Conservation (phyloP, 2,113 vertebrate species). For the Pogona vitticeps region DNA sequence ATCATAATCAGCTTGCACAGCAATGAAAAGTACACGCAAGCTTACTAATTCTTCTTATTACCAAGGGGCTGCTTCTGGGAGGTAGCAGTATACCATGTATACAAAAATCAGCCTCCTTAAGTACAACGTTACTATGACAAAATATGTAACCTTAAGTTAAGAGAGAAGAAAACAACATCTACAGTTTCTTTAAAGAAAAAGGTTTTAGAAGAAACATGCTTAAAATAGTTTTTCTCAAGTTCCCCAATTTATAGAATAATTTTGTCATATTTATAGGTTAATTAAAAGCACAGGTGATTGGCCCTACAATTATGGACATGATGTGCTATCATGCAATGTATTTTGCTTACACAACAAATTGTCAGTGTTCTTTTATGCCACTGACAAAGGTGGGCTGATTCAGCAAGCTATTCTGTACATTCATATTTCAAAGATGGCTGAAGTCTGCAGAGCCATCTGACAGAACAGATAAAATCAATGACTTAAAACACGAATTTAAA, state of each 20-base stretch:
- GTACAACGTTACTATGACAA: not conserved
- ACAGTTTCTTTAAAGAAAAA: not conserved
- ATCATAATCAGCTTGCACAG: not conserved
- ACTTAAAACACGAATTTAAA: not conserved
- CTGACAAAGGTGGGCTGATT: conserved; percentile 30
- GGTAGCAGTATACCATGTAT: not conserved
- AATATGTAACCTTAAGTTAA: not conserved
- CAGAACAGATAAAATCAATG: not conserved
- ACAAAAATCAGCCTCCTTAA: not conserved
- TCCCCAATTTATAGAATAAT: not conserved
- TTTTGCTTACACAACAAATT: conserved; percentile 58
- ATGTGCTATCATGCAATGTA: not conserved
- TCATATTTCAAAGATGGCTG: conserved; percentile 7
- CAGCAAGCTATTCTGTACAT: conserved; percentile 19
- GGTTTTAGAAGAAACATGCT: not conserved
- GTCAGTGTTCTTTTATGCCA: conserved; percentile 51
- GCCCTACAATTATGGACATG: not conserved
- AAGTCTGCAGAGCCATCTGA: not conserved
- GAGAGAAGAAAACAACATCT: accelerated
- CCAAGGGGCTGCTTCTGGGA: not conserved
- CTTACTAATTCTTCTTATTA: not conserved
- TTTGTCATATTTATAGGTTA: not conserved
- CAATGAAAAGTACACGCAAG: accelerated
- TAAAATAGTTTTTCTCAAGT: not conserved
- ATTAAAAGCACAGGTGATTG: conserved; percentile 33